Evolutionary conservation across 2,888 invertebrate genomes (phyloP), one percentile per base, ranked within the genome.

Genomic region (Drosophila borborema): DNA sequence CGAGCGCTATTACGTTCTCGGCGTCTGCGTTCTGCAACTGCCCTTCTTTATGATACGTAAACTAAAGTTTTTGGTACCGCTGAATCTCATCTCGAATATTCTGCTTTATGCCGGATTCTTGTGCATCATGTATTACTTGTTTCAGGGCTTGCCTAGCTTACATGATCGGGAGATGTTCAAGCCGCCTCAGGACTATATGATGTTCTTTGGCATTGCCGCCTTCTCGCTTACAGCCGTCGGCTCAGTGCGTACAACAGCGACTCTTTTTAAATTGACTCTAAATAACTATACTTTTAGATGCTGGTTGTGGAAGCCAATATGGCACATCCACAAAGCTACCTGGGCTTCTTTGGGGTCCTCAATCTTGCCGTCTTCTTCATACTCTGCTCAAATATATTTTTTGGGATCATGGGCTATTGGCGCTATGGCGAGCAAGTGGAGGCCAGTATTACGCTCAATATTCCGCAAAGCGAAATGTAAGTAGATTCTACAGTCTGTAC

Each of bases 271-370:
- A 38, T 23, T 10, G 4, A 3, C 1, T 0, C 34, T 51, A 16
- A 41, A n/a, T 14, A n/a, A 10, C 2, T 16, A 0, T 45, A n/a
- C 8, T 0, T 7, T 0, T 14, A 98, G 98, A 96, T 99, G 49
- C 96, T 99, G 95, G 98, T 99, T 0, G 94, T 99, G 75, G 98
- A 99, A 92, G 98, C 98, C 92, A 97, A 97, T 93, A 98, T 99
- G 98, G 96, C 96, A 90, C 96, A 96, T 0, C 98, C 98, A 0
- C 94, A 95, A 23, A 96, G 97, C 90, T 98, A 99, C 93, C 96
- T 96, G 77, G 98, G 98, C 31, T 96, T 96, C 86, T 97, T 96
- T 14, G 97, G 98, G 16, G 97, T 98, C 0, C 94, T 99, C 6
- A 98, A 98, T 92, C 95, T 95, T 61, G 98, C 98, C 49, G 98